Conservation (phyloP, 2,888 invertebrate genomes). For the Andrena hattorfiana region DNA sequence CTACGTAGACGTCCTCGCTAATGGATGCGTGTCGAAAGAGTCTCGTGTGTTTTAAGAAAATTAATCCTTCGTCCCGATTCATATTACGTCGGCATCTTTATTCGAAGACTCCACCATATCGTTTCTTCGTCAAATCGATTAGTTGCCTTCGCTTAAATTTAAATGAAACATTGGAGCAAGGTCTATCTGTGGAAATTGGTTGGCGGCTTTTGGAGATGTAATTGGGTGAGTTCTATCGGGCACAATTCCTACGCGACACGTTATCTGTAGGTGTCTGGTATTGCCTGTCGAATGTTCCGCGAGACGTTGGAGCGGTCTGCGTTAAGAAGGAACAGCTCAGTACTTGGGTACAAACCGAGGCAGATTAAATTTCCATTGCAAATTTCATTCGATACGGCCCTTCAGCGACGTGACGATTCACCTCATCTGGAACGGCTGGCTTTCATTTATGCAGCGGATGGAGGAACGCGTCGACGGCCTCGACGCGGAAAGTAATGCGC, state of each 20-base stretch:
- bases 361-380: constrained; percentile 74
- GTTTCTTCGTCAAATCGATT: neutral
- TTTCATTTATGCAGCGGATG: constrained; percentile 59
- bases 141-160: neutral
- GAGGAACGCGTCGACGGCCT: constrained; percentile 52
- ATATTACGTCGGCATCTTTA: too few relatives aligned
- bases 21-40: too few relatives aligned
- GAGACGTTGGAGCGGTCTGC: constrained; percentile 34
- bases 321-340: constrained; percentile 58
- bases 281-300: constrained; percentile 59
- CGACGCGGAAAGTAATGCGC: constrained; percentile 31
- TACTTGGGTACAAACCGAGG: constrained; percentile 56
- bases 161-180: neutral
- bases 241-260: constrained; percentile 7
- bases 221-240: neutral
- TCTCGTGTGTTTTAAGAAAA: neutral
- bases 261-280: neutral
- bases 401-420: constrained; percentile 55
- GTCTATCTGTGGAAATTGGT: neutral
- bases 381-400: constrained; percentile 70
- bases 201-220: neutral
- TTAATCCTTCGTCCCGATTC: neutral
- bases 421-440: constrained; percentile 20
- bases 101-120: neutral
- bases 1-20: too few relatives aligned